Percentiles rank a stretch among this genome's conserved stretches.
Evolutionary conservation across 2,113 vertebrate genomes (phyloP).

Genomic region (Myodes glareolus): DNA sequence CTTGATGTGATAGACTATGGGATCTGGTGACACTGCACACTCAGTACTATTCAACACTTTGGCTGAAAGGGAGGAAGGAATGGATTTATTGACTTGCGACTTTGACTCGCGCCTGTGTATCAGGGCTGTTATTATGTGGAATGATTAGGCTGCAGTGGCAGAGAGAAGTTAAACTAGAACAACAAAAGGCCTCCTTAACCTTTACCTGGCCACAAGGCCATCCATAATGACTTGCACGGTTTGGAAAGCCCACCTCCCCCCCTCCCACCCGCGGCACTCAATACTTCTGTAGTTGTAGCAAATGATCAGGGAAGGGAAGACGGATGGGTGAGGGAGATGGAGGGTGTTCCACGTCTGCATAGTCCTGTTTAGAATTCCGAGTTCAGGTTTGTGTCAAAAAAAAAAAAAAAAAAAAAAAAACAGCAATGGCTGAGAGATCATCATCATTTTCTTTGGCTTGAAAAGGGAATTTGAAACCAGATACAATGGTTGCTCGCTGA

Average conservation of each 20-base stretch:
- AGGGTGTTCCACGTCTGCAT: constrained; percentile 86
- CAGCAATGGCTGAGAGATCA: constrained; percentile 74
- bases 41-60: constrained; percentile 89
- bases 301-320: constrained; percentile 84
- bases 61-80: constrained; percentile 91
- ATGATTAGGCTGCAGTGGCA: constrained; percentile 96
- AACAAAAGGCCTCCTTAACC: constrained; percentile 91
- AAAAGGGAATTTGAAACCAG: constrained; percentile 81
- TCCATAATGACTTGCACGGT: constrained; percentile 87
- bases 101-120: constrained; percentile 93
- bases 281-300: constrained; percentile 82
- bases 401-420: neutral
- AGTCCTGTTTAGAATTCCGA: constrained; percentile 86
- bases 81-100: constrained; percentile 97
- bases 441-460: constrained; percentile 81
- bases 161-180: constrained; percentile 93
- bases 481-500: constrained; percentile 41
- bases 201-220: constrained; percentile 90
- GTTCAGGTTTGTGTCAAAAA: constrained; percentile 80
- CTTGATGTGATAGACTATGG: constrained; percentile 94
- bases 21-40: constrained; percentile 89
- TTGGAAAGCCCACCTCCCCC: constrained; percentile 83
- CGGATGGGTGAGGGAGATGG: constrained; percentile 80
- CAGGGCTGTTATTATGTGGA: constrained; percentile 94
- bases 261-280: constrained; percentile 77